Base-by-base conservation (phyloP, 2,113 vertebrate species). In the Tenebrosternarchus preto region DNA sequence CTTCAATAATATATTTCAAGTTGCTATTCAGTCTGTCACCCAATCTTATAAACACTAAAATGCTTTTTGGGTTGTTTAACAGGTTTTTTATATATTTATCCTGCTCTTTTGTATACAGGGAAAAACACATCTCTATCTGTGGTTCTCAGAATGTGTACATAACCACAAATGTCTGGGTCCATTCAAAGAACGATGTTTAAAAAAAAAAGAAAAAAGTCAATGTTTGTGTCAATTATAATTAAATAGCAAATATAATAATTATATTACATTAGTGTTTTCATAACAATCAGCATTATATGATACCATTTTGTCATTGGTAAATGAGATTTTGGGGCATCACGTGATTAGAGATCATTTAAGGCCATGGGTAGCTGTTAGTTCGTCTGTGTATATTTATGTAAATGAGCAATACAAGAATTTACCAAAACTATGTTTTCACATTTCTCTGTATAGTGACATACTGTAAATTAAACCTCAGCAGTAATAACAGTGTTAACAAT, bases 381-480 rank as follows among this genome's bases (percentile, higher is more conserved):
- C 88, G 87, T 90, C 88, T 85, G 87, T 92, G 90, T 89, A 89
- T 89, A 92, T 93, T 89, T 92, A 92, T 91, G 92, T 91, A 91
- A 92, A 92, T 91, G 88, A 94, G 93, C 93, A 94, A 94, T 94
- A 94, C 92, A 87, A 92, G 89, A 93, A 92, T 91, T 92, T 92
- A 93, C 92, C 92, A 92, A 92, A 93, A 90, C 90, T 91, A 75
- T 86, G 66, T 88, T 91, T 84, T 92, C 73, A 86, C 86, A 84
- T 91, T 90, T 93, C 89, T 86, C 90, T 93, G 91, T 92, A 93
- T 91, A 93, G 90, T 89, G 89, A 92, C 89, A 85, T 85, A 86
- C 80, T 93, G 90, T 93, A 94, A 90, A 93, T 91, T 89, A 80
- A 91, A 89, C 91, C 92, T 92, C 87, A 88, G 88, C 88, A 92